Evolutionary conservation across 2,113 vertebrate genomes (phyloP).

Genomic region (Pteronura brasiliensis): DNA sequence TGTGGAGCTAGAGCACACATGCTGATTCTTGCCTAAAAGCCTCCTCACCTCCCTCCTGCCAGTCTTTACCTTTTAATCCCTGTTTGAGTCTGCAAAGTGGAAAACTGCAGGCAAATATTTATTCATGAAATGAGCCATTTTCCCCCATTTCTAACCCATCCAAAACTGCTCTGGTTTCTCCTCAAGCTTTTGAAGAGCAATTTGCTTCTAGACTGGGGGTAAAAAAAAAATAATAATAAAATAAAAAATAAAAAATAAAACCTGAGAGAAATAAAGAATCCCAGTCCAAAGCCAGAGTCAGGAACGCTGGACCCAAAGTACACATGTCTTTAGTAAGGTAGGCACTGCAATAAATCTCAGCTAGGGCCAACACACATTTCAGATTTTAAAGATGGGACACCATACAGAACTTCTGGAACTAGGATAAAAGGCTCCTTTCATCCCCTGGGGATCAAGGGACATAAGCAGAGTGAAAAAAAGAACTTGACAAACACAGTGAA

Average conservation of each 20-base stretch:
- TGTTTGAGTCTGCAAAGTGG: conserved; percentile 60
- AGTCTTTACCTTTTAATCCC: conserved; percentile 72
- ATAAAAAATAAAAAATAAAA: no score
- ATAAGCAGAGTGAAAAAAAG: background rate
- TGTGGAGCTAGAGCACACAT: background rate
- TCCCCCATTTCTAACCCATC: conserved; percentile 49
- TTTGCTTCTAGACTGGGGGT: conserved; percentile 26
- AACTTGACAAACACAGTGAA: background rate
- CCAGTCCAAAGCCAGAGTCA: background rate
- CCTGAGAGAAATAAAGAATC: conserved; percentile 14
- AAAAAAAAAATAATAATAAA: no score
- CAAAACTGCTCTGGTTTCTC: conserved; percentile 59
- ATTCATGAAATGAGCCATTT: conserved; percentile 74
- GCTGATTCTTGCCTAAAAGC: conserved; percentile 60
- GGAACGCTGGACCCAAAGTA: background rate
- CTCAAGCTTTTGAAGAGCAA: conserved; percentile 67
- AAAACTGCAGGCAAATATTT: conserved; percentile 72
- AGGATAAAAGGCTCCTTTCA: background rate
- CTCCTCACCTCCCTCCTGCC: conserved; percentile 51
- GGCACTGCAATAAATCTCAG: background rate
- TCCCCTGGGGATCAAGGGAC: background rate
- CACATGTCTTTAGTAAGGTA: background rate
- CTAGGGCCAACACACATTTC: background rate
- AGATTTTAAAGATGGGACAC: background rate
- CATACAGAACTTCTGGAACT: background rate